Evolutionary conservation across 2,797 vertebrate genomes (phyloP).

Genomic region (Spondyliosoma cantharus): DNA sequence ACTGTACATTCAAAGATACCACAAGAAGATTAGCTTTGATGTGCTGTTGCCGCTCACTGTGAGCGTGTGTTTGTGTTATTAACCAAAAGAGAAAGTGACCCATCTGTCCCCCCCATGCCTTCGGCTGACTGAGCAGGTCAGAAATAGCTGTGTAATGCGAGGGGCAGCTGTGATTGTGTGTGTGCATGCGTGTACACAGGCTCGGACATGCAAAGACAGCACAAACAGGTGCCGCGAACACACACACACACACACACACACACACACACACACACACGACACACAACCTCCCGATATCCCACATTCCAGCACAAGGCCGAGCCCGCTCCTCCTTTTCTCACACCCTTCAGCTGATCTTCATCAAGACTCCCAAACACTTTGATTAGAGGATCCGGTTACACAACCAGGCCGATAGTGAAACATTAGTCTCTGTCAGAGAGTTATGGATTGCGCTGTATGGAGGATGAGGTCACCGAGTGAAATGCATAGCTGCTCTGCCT

Average conservation of each 20-base stretch:
- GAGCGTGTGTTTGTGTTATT: conserved; percentile 23
- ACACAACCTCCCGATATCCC: conserved; percentile 46
- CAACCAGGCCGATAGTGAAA: conserved; percentile 40
- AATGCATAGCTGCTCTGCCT: conserved; percentile 69
- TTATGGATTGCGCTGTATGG: conserved; percentile 65
- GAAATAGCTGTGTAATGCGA: conserved; percentile 69
- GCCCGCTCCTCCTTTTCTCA: conserved; percentile 63
- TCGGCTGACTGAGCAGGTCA: conserved; percentile 51
- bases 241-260: conserved; percentile 31
- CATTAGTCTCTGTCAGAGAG: conserved; percentile 52
- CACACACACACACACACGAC: conserved; percentile 46
- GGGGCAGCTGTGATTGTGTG: conserved; percentile 53
- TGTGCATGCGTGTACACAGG: conserved; percentile 45
- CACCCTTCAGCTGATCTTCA: conserved; percentile 56
- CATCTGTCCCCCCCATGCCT: conserved; percentile 5
- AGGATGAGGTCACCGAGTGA: conserved; percentile 77
- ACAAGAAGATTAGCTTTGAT: conserved; percentile 21
- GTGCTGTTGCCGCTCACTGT: conserved; percentile 14
- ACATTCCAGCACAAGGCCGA: conserved; percentile 66
- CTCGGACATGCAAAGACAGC: conserved; percentile 64
- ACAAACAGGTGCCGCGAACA: conserved; percentile 66
- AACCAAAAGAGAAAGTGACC: conserved; percentile 49
- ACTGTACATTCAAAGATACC: conserved; percentile 22
- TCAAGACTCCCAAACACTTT: conserved; percentile 62
- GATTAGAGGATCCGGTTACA: conserved; percentile 63